Percentiles rank a stretch among this genome's conserved stretches.
Conservation (phyloP, 2,888 invertebrate genomes). For the Sclerodermus sp. region DNA sequence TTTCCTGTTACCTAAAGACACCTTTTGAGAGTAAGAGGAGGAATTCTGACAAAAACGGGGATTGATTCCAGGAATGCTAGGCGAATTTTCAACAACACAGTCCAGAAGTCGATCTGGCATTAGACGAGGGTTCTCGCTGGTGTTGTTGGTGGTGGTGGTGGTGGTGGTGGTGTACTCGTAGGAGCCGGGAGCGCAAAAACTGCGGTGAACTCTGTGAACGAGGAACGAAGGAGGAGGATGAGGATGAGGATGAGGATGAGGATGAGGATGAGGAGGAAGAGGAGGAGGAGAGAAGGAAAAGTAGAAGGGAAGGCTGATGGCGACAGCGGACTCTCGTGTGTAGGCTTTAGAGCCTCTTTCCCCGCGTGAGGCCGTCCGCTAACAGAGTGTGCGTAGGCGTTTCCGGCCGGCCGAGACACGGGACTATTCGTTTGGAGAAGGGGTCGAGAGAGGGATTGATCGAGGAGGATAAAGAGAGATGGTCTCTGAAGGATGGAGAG, state of each 20-base stretch:
- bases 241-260: background rate
- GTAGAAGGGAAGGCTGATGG: constrained; percentile 9
- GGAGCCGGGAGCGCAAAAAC: no score
- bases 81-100: no score
- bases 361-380: constrained; percentile 18
- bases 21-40: no score
- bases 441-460: constrained; percentile 10
- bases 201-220: no score
- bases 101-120: no score
- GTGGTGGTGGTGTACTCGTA: no score
- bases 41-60: no score
- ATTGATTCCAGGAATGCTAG: no score
- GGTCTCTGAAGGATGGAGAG: background rate
- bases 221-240: background rate
- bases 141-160: no score
- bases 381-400: constrained; percentile 42
- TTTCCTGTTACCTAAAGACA: background rate
- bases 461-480: constrained; percentile 16
- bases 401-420: constrained; percentile 42
- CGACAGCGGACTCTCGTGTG: constrained; percentile 17
- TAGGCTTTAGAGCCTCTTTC: constrained; percentile 8
- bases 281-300: constrained; percentile 3
- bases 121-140: no score
- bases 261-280: background rate
- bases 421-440: constrained; percentile 15